Evolutionary conservation across 2,113 vertebrate species (phyloP).

Genomic region (Semnornis frantzii): DNA sequence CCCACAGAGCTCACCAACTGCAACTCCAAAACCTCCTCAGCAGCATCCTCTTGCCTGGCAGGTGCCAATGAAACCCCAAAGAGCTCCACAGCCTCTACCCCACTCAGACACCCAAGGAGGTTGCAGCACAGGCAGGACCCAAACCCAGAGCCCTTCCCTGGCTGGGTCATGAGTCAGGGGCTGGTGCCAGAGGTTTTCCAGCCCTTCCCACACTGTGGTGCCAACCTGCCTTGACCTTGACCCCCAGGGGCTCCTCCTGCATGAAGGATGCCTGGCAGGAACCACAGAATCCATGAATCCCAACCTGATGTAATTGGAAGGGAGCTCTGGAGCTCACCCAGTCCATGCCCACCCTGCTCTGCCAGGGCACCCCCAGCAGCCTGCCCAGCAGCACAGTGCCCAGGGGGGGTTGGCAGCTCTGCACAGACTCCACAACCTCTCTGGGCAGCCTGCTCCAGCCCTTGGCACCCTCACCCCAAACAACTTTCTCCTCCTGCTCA

Average conservation of each 20-base stretch:
- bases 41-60: background rate
- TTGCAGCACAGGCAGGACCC: background rate
- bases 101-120: background rate
- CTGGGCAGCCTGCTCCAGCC: too few relatives aligned
- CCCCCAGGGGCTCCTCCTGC: background rate
- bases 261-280: background rate
- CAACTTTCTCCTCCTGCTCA: too few relatives aligned
- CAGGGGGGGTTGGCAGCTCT: too few relatives aligned
- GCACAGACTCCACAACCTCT: too few relatives aligned
- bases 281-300: background rate
- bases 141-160: background rate
- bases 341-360: too few relatives aligned
- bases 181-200: background rate
- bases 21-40: background rate
- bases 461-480: too few relatives aligned
- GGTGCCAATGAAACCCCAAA: accelerated
- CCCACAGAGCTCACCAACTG: background rate
- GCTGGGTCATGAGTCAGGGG: background rate
- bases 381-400: too few relatives aligned
- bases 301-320: too few relatives aligned
- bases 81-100: background rate
- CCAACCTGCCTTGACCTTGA: background rate
- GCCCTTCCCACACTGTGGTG: background rate
- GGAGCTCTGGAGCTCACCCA: too few relatives aligned
- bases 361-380: too few relatives aligned